phyloP scores from a whole-genome alignment of 2,888 invertebrate genomes.

The Cryptus viduatorius region DNA sequence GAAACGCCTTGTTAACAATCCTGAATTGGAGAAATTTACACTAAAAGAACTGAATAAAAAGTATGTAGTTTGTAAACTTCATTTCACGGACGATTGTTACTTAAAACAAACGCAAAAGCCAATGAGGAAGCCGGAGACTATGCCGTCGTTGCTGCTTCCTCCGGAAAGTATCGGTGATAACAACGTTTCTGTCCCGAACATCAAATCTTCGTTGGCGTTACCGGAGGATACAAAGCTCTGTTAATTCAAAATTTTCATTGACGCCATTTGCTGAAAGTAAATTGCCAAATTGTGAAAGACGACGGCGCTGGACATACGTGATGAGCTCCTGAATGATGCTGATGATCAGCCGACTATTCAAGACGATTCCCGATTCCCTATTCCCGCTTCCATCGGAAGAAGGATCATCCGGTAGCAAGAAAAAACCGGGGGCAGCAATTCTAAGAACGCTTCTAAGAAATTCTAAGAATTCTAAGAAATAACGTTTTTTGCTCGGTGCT shows the following conservation, averaged over 20 bases:
- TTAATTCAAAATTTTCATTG: not conserved
- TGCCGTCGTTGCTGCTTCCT: not conserved
- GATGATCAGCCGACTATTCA: not conserved
- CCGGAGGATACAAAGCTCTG: not conserved
- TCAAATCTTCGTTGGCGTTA: not conserved
- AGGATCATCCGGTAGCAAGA: not conserved
- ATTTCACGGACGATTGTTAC: slow-evolving; percentile 3
- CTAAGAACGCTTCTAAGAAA: too few relatives aligned
- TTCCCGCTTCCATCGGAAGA: not conserved
- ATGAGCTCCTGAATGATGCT: not conserved
- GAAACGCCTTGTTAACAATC: not conserved
- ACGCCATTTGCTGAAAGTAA: not conserved
- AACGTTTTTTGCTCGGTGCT: not conserved
- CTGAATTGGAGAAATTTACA: not conserved
- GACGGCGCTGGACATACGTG: not conserved
- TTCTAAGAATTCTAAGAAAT: too few relatives aligned
- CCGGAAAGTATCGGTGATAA: not conserved
- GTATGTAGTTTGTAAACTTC: not conserved
- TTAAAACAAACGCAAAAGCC: not conserved
- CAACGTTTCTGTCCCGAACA: not conserved
- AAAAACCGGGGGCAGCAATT: not conserved
- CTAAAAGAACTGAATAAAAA: not conserved
- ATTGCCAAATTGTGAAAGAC: too few relatives aligned
- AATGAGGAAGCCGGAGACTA: not conserved
- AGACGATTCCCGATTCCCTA: too few relatives aligned